phyloP scores from a whole-genome alignment of 2,888 invertebrate genomes.

The Helleia helle region DNA sequence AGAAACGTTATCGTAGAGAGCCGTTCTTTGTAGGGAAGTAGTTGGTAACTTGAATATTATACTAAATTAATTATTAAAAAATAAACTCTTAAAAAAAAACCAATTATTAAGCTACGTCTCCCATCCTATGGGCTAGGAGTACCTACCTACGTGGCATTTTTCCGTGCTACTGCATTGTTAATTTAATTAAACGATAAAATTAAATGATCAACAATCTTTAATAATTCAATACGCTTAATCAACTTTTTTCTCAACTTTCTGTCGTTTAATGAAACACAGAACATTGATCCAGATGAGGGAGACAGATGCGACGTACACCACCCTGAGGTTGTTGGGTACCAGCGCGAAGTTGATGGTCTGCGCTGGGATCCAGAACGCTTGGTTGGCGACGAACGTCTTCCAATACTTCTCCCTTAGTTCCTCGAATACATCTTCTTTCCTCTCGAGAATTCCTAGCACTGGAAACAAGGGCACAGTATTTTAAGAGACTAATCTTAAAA shows the following conservation, averaged over 20 bases:
- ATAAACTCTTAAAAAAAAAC: no score
- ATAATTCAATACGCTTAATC: no score
- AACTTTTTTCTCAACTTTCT: constrained; percentile 34
- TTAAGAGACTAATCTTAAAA: background rate
- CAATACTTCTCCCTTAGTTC: constrained; percentile 82
- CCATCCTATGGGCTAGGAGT: no score
- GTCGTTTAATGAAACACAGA: constrained; percentile 85
- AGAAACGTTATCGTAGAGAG: no score
- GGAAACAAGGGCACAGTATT: constrained; percentile 9
- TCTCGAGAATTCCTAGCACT: constrained; percentile 80
- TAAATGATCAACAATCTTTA: no score
- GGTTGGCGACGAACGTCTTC: constrained; percentile 82
- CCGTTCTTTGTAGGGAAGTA: no score
- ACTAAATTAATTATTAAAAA: no score
- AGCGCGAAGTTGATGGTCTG: constrained; percentile 85
- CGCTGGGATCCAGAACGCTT: constrained; percentile 88
- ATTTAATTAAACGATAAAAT: no score
- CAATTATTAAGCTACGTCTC: no score
- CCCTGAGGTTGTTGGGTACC: constrained; percentile 81
- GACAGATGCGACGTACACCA: constrained; percentile 84
- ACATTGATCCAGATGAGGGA: constrained; percentile 91
- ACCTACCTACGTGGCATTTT: no score
- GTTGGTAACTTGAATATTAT: no score
- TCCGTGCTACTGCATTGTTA: no score
- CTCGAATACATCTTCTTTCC: constrained; percentile 78